These are phyloP conservation scores for Amphipyra tragopoginis DNA, from an alignment of 2,888 invertebrate genomes.

Conservation along the genomic window DNA sequence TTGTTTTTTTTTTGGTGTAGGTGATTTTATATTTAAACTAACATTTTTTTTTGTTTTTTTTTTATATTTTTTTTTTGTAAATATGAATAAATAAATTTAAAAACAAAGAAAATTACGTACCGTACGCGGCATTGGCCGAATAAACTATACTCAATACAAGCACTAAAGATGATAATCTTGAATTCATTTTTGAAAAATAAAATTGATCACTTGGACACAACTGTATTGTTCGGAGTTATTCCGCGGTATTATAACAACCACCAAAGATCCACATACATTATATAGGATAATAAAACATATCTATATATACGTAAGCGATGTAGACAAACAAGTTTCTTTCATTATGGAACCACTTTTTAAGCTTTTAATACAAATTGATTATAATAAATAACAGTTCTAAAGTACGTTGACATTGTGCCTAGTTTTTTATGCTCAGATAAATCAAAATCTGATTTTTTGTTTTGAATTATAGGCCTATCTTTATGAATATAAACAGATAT, in stretches of 20 bases:
- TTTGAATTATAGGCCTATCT: too few relatives aligned
- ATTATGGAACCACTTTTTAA: slow-evolving; percentile 25
- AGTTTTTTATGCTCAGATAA: slow-evolving; percentile 17
- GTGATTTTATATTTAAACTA: too few relatives aligned
- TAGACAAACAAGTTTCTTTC: slow-evolving; percentile 50
- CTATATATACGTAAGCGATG: slow-evolving; percentile 29
- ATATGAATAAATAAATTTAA: not conserved
- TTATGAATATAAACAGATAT: too few relatives aligned
- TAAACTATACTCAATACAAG: slow-evolving; percentile 26
- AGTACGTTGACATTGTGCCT: slow-evolving; percentile 46
- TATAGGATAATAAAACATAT: slow-evolving; percentile 40
- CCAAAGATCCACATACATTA: slow-evolving; percentile 28
- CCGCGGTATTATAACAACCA: slow-evolving; percentile 21
- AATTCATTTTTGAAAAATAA: slow-evolving; percentile 40
- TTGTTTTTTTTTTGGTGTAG: too few relatives aligned
- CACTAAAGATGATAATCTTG: slow-evolving; percentile 28
- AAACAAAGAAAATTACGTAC: slow-evolving; percentile 30
- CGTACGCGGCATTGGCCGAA: slow-evolving; percentile 33
- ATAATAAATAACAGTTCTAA: slow-evolving; percentile 23
- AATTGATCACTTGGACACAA: slow-evolving; percentile 42
- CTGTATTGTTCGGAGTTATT: slow-evolving; percentile 31
- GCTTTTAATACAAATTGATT: slow-evolving; percentile 29
- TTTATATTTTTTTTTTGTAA: too few relatives aligned
- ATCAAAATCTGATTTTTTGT: too few relatives aligned
- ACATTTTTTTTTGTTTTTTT: too few relatives aligned